A percentile compares a stretch with the other conserved stretches of the same genome.
These are phyloP conservation scores for Remorina albescens DNA, from an alignment of 2,797 vertebrate species.

Conservation along the genomic window DNA sequence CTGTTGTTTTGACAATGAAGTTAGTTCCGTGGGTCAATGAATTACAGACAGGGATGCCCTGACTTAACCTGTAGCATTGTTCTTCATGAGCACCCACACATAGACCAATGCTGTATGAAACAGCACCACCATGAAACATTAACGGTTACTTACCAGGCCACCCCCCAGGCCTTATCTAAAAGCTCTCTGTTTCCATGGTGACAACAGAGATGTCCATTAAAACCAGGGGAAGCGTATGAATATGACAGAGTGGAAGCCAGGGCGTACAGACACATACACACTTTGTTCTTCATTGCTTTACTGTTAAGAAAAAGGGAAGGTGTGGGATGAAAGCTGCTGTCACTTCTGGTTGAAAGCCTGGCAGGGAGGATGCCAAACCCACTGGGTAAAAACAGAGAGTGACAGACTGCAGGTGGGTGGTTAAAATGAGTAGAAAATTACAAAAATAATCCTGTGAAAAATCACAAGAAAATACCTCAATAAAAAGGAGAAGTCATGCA, in stretches of 20 bases:
- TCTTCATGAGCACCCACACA: background rate
- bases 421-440: background rate
- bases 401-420: conserved; percentile 12
- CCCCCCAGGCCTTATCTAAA: conserved; percentile 26
- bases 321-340: conserved; percentile 41
- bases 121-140: conserved; percentile 12
- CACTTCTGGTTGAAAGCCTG: conserved; percentile 29
- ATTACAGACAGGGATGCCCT: background rate
- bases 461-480: background rate
- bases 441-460: conserved; percentile 16
- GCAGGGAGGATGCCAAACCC: conserved; percentile 14
- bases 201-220: conserved; percentile 39
- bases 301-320: conserved; percentile 58
- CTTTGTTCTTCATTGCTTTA: conserved; percentile 39
- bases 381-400: background rate
- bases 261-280: conserved; percentile 3
- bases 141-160: background rate
- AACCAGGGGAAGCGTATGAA: conserved; percentile 49
- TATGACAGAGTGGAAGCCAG: conserved; percentile 36
- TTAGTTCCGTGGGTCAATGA: background rate
- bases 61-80: background rate
- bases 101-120: background rate
- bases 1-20: background rate
- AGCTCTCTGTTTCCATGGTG: conserved; percentile 36
- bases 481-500: background rate